A percentile compares a stretch with the other conserved stretches of the same genome.
These are phyloP conservation scores for Eucidaris tribuloides DNA, from an alignment of 35 echinoderm and acorn worm genomes.

Conservation along the genomic window DNA sequence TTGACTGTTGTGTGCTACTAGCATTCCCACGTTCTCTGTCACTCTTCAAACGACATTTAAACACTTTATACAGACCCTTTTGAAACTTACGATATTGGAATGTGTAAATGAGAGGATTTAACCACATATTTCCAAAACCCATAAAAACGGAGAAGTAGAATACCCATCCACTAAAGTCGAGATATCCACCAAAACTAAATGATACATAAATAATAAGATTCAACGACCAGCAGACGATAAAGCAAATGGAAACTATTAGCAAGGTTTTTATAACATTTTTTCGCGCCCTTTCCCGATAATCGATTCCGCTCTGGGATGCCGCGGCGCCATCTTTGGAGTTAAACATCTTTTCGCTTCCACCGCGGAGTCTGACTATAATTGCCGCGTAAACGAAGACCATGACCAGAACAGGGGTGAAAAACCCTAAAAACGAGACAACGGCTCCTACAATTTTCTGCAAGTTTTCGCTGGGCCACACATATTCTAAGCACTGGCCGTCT, in stretches of 20 bases:
- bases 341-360: not conserved
- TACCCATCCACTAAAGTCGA: not conserved
- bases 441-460: too few species aligned
- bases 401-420: not conserved
- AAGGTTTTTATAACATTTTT: conserved; percentile 71
- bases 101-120: conserved; percentile 82
- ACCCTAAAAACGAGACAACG: too few species aligned
- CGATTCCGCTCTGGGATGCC: not conserved
- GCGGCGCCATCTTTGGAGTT: not conserved
- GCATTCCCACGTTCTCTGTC: too few species aligned
- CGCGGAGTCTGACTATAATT: not conserved
- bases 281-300: not conserved
- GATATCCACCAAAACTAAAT: conserved; percentile 8
- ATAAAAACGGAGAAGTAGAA: conserved; percentile 39
- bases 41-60: too few species aligned
- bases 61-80: conserved; percentile 24
- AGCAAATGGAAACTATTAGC: conserved; percentile 46
- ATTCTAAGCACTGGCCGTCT: too few species aligned
- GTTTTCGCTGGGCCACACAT: too few species aligned
- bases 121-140: conserved; percentile 76
- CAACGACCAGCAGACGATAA: conserved; percentile 58
- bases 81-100: conserved; percentile 68
- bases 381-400: not conserved
- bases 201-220: conserved; percentile 40
- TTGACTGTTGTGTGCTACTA: too few species aligned